A percentile compares a stretch with the other conserved stretches of the same genome.
These are phyloP conservation scores for Cirrhinus mrigala DNA, from an alignment of 2,797 vertebrate species.

Conservation along the genomic window DNA sequence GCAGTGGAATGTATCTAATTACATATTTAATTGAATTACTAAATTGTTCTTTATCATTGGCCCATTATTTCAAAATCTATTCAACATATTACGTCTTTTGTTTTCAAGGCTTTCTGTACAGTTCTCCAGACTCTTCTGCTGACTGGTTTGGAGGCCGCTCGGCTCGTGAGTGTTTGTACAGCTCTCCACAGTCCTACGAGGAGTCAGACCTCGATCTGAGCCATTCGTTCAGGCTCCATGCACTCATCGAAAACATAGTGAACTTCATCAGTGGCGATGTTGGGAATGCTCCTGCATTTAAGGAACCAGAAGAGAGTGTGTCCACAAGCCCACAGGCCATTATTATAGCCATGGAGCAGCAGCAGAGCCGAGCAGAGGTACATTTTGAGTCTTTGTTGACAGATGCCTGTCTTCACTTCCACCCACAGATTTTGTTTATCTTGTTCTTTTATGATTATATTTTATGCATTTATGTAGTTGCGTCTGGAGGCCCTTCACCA, in stretches of 20 bases:
- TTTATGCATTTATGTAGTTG: slow-evolving; percentile 91
- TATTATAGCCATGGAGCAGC: slow-evolving; percentile 94
- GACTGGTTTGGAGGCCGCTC: slow-evolving; percentile 91
- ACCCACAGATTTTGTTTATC: not conserved
- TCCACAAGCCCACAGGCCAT: slow-evolving; percentile 94
- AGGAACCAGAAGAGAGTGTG: slow-evolving; percentile 94
- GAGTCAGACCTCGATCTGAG: slow-evolving; percentile 90
- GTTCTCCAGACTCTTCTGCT: slow-evolving; percentile 81
- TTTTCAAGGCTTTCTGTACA: slow-evolving; percentile 73
- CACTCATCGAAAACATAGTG: slow-evolving; percentile 92
- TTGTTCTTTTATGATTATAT: slow-evolving; percentile 24
- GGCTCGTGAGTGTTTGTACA: slow-evolving; percentile 84
- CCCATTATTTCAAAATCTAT: not conserved
- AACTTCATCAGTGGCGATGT: slow-evolving; percentile 96
- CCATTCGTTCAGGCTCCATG: slow-evolving; percentile 88
- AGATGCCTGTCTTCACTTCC: not conserved
- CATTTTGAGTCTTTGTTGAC: not conserved
- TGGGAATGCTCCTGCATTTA: slow-evolving; percentile 90
- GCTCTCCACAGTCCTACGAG: slow-evolving; percentile 83
- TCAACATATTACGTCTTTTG: not conserved
- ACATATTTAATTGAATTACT: not conserved
- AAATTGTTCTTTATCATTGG: not conserved
- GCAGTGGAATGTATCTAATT: not conserved
- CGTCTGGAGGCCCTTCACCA: slow-evolving; percentile 96
- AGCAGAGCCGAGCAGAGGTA: slow-evolving; percentile 94